Evolutionary conservation across 2,888 invertebrate species (phyloP), one percentile per base, ranked within the genome.

Genomic region (Tipula unca): DNA sequence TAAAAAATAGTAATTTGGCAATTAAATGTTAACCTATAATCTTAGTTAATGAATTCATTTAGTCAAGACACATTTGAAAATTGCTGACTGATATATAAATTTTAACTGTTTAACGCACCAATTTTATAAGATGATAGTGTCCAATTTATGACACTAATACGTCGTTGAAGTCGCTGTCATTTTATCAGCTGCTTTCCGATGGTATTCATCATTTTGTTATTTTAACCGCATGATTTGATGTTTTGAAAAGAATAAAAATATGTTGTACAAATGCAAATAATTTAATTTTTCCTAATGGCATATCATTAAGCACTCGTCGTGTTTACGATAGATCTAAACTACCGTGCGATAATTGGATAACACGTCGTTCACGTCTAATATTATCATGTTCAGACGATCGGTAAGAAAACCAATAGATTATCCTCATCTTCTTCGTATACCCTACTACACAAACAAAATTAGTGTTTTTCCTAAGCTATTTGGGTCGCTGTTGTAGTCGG

Each of bases 261-360:
- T 32, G 6, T 83, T 29, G 13, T 32, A 69, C 3, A 82, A 85
- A 36, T 69, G 20, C 20, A 86, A 69, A 84, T n/a, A 85, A 13
- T 83, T n/a, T 39, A 13, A 36, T 36, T n/a, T 32, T 83, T 17
- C 84, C 20, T 85, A 85, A 92, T 0, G 95, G 93, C 85, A 94
- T 94, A 29, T 95, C 95, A 1, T 90, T 89, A 87, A 95, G 92
- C 0, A 94, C 94, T 88, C 96, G 94, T 0, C 97, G 93, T 0
- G 96, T 96, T 96, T 97, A 97, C 0, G 97, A 97, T 1, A 97
- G 95, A 91, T 97, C 97, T 87, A 96, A 92, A 90, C 96, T 96
- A 82, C 96, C 96, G 94, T 96, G 96, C 29, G 89, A 88, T 6
- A 89, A 89, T 69, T 69, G 69, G 5, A 83, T 83, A 8, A 95